Base-by-base conservation (phyloP, 2,113 vertebrate species). In the Trogon melanurus region DNA sequence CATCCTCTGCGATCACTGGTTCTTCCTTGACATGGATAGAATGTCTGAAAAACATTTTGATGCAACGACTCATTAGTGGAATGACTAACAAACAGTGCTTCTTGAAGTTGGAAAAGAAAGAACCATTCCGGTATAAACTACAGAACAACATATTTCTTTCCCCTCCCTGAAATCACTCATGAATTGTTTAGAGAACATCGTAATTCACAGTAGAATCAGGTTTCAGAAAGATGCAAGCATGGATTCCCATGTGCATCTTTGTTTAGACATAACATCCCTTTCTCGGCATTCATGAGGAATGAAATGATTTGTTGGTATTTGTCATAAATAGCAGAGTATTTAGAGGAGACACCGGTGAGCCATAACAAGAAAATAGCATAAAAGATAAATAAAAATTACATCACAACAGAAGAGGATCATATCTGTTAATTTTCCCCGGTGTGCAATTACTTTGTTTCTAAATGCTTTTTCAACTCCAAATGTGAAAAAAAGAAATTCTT, bases 1-100 rank as follows among this genome's bases (percentile, higher is more conserved):
- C 99, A 92, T 99, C 99, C 76, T 99, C 99, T 94, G 99, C 99
- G 97, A 99, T 99, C 95, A 99, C 98, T 9, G 99, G 99, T 96
- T 99, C 99, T 98, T 99, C 99, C 97, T 99, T 99, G 93, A 99
- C 99, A 79, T 99, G 99, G 97, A 99, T 97, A 85, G 98, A 98
- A 79, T 98, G 99, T 99, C 99, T 99, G 97, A 62, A 97, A 98
- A 93, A 96, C 85, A 98, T 41, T 82, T 47, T 75, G 80, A 92
- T 50, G 47, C 50, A 88, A 80, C 3, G 19, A 71, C 23, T 44
- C 81, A 60, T 95, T 92, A 97, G 27, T 70, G 22, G 70, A 75
- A 62, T 21, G 18, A 75, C 69, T 81, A 69, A 79, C 53, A 89
- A 64, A 70, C 32, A 72, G 32, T 67, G 78, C 16, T 69, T 53